phyloP scores from a whole-genome alignment of 2,888 invertebrate species.

The Orthosia cruda region DNA sequence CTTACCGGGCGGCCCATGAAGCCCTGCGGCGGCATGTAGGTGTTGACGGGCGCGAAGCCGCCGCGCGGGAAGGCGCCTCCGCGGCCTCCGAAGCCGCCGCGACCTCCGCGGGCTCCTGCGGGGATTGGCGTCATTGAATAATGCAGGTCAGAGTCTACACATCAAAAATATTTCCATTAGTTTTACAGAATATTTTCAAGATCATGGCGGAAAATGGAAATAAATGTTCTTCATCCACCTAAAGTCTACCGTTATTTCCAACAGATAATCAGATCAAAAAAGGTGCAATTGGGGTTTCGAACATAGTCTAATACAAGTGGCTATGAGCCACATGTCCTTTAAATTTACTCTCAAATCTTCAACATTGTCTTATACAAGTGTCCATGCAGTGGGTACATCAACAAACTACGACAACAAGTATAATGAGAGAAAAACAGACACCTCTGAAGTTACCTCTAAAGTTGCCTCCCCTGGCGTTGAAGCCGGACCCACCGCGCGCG shows the following conservation, averaged over 20 bases:
- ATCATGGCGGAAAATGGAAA: background rate
- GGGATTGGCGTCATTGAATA: background rate
- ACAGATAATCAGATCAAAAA: too few species aligned
- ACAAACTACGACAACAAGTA: conserved; percentile 51
- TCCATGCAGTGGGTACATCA: conserved; percentile 24
- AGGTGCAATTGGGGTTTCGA: too few species aligned
- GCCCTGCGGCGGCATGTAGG: conserved; percentile 87
- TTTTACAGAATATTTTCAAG: background rate
- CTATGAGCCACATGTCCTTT: too few species aligned
- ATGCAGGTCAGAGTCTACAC: conserved; percentile 8
- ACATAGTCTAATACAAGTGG: too few species aligned
- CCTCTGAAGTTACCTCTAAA: conserved; percentile 81
- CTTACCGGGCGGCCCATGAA: conserved; percentile 88
- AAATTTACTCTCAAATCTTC: too few species aligned
- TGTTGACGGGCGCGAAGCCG: conserved; percentile 87
- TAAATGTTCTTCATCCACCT: too few species aligned
- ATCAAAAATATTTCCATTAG: background rate
- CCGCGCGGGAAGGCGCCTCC: conserved; percentile 88
- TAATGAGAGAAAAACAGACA: conserved; percentile 40
- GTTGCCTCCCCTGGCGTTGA: conserved; percentile 84
- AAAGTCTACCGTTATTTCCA: background rate
- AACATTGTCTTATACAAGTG: conserved; percentile 28
- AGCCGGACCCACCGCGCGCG: conserved; percentile 80
- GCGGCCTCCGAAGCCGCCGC: conserved; percentile 86
- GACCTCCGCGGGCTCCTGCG: conserved; percentile 86